Evolutionary conservation across 2,888 invertebrate genomes (phyloP), one percentile per base, ranked within the genome.

Genomic region (Netelia inedita): DNA sequence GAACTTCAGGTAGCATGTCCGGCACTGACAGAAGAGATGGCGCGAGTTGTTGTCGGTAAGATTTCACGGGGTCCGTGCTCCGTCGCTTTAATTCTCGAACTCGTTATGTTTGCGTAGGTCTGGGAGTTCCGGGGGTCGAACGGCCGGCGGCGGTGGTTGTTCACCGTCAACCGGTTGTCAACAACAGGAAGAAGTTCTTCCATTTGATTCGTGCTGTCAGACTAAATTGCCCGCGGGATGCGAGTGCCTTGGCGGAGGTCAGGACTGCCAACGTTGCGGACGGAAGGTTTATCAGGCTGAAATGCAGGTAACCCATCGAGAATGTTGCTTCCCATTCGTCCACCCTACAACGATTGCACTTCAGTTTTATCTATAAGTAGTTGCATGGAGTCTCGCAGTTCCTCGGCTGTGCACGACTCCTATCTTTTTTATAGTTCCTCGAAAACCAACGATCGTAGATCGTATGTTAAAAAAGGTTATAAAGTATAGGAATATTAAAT

Each of bases 211-310:
- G n/a, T 82, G 66, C 21, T 71, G 76, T 73, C 85, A 78, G 19
- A 73, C 84, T 46, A 86, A 74, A 85, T 41, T 90, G 83, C 85
- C 89, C 85, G 83, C 89, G 83, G 76, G 91, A 81, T 89, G 90
- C 87, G 89, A 94, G 81, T 89, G 92, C 85, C 85, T 94, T 80
- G 92, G 94, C 69, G 91, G 92, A 43, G 89, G 93, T 57, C 87
- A 89, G 72, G 87, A 93, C 74, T 94, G 94, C 80, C 91, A 93
- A 28, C 91, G 94, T 75, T 94, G 94, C 69, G 93, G 93, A 10
- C 90, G 92, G 57, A 94, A 94, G 88, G 93, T 93, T 19, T 93
- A 93, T 85, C 93, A 91, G 35, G 93, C 93, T 28, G 93, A 92
- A 68, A 92, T 92, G 92, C 91, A 92, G 91, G 94, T 94, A 85